Conservation (phyloP, 2,888 invertebrate species). For the Siphlonurus alternatus region DNA sequence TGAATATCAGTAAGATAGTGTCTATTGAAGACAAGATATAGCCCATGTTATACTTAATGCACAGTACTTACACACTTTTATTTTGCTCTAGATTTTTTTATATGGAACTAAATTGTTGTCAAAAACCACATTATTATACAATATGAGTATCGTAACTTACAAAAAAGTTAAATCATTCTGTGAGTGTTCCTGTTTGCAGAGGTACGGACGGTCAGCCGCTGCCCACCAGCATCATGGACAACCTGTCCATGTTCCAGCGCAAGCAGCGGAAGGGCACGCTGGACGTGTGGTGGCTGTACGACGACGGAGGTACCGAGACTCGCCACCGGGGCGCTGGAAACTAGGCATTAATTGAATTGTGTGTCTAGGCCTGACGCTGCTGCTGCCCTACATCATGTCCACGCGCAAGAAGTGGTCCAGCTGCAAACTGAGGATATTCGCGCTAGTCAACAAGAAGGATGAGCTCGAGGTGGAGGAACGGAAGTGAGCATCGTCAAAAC, state of each 20-base stretch:
- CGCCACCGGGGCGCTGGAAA: too few species aligned
- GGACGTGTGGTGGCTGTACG: slow-evolving; percentile 40
- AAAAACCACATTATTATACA: too few species aligned
- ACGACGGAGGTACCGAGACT: slow-evolving; percentile 25
- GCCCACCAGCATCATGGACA: slow-evolving; percentile 18
- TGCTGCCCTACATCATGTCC: slow-evolving; percentile 22
- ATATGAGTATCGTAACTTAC: too few species aligned
- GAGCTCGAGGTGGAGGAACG: slow-evolving; percentile 37
- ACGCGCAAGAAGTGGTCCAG: slow-evolving; percentile 18
- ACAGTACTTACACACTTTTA: too few species aligned
- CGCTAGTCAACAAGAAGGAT: slow-evolving; percentile 20
- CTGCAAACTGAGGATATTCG: slow-evolving; percentile 21
- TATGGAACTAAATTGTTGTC: too few species aligned
- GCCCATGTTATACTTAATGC: too few species aligned
- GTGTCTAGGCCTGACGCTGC: slow-evolving; percentile 24
- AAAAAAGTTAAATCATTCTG: not conserved
- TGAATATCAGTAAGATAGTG: too few species aligned
- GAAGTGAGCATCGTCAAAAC: slow-evolving; percentile 35
- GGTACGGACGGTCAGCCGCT: slow-evolving; percentile 14
- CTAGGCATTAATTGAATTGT: slow-evolving; percentile 2
- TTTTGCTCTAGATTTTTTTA: too few species aligned
- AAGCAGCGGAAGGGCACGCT: slow-evolving; percentile 26
- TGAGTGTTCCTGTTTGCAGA: not conserved
- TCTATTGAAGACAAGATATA: too few species aligned
- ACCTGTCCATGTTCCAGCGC: slow-evolving; percentile 6